These are phyloP conservation scores for Alitta virens DNA, from an alignment of 2,888 invertebrate species.

Conservation along the genomic window DNA sequence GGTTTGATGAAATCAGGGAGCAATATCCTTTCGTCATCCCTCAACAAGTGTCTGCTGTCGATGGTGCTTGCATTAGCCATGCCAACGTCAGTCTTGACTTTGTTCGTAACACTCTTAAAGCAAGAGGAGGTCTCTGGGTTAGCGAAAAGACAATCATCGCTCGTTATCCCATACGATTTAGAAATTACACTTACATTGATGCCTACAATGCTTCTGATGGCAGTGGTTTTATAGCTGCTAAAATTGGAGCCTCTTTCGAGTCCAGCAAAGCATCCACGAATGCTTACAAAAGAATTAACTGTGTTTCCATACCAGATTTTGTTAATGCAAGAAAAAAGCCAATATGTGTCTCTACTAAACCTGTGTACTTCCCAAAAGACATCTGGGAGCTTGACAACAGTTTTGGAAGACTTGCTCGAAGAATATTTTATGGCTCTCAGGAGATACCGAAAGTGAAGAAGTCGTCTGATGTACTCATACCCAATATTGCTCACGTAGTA, in stretches of 20 bases:
- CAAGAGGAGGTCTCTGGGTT: constrained; percentile 42
- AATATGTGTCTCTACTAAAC: constrained; percentile 18
- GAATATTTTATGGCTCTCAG: constrained; percentile 35
- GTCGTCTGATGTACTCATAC: constrained; percentile 33
- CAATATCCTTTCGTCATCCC: constrained; percentile 25
- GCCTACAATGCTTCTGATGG: constrained; percentile 5
- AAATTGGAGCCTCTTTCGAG: background rate
- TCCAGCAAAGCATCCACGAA: background rate
- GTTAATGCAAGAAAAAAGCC: background rate
- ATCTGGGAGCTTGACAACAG: constrained; percentile 32
- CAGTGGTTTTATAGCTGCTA: constrained; percentile 5
- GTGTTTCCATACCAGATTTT: background rate
- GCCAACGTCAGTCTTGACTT: constrained; percentile 19
- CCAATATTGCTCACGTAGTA: constrained; percentile 50
- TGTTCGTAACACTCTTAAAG: constrained; percentile 28
- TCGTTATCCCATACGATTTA: constrained; percentile 17
- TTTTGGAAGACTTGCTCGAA: constrained; percentile 33
- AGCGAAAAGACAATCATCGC: constrained; percentile 32
- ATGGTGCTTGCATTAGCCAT: constrained; percentile 18
- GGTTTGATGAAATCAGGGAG: constrained; percentile 24
- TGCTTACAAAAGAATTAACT: background rate
- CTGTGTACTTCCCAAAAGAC: constrained; percentile 35
- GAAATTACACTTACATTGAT: constrained; percentile 19
- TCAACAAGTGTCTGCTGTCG: constrained; percentile 3
- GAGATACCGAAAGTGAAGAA: constrained; percentile 26